These are phyloP conservation scores for Philopedon plagiatum DNA, from an alignment of 2,888 invertebrate species.

Conservation along the genomic window DNA sequence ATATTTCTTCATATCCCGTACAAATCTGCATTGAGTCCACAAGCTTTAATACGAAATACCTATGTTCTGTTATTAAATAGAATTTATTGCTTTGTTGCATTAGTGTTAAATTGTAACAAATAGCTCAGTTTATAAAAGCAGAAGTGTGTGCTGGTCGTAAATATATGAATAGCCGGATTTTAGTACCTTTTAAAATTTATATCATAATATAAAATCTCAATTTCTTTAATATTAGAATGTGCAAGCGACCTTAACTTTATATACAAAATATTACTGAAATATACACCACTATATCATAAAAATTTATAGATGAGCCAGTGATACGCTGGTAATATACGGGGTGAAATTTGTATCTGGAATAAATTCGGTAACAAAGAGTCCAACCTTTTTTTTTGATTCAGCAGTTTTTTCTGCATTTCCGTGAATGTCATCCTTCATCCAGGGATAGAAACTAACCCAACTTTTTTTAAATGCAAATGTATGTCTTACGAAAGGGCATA, in stretches of 20 bases:
- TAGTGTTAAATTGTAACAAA: conserved; percentile 13
- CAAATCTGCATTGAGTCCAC: not conserved
- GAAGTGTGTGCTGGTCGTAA: not conserved
- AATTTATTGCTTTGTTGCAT: conserved; percentile 7
- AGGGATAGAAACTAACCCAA: no score
- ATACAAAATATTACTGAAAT: not conserved
- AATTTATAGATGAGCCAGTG: no score
- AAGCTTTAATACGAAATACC: not conserved
- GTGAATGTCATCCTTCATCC: no score
- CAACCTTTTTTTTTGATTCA: no score
- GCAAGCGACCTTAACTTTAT: not conserved
- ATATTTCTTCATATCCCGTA: not conserved
- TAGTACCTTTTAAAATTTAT: conserved; percentile 7
- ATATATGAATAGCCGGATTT: conserved; percentile 8
- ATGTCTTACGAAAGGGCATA: no score
- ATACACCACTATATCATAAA: no score
- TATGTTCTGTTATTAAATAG: not conserved
- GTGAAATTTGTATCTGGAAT: no score
- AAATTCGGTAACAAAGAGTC: no score
- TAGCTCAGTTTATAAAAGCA: not conserved
- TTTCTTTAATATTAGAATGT: not conserved
- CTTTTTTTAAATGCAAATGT: no score
- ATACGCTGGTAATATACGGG: no score
- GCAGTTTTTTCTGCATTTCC: no score
- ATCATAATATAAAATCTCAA: not conserved